Percentiles rank a stretch among this genome's conserved stretches.
Evolutionary conservation across 2,888 invertebrate genomes (phyloP).

Genomic region (Cantharis rufa): DNA sequence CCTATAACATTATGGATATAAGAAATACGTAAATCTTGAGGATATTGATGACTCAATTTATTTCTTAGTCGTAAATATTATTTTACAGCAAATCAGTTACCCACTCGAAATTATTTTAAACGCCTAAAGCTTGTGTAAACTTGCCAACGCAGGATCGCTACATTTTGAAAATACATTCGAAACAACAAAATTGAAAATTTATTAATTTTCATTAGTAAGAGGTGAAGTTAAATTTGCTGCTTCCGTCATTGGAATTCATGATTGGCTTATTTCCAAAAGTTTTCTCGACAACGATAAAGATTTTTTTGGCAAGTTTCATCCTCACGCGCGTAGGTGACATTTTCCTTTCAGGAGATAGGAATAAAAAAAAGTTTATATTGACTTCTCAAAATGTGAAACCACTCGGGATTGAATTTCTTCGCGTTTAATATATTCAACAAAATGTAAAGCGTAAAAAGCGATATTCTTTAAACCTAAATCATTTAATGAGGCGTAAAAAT

Average conservation of each 20-base stretch:
- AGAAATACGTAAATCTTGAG: background rate
- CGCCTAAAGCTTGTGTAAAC: slow-evolving; percentile 21
- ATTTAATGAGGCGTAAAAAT: slow-evolving; percentile 37
- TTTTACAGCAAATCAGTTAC: slow-evolving; percentile 38
- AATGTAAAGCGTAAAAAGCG: background rate
- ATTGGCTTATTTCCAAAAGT: background rate
- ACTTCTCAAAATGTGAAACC: background rate
- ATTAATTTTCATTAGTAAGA: background rate
- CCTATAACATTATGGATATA: background rate
- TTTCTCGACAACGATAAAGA: background rate
- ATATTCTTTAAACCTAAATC: slow-evolving; percentile 24
- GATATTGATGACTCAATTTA: slow-evolving; percentile 36
- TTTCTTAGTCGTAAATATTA: slow-evolving; percentile 34
- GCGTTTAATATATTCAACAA: background rate
- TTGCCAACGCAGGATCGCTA: background rate
- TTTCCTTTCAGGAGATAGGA: background rate
- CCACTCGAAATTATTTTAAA: slow-evolving; percentile 37
- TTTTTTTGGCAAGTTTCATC: background rate
- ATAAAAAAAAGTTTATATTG: background rate
- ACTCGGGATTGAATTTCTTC: background rate
- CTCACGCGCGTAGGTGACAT: background rate
- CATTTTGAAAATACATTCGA: background rate
- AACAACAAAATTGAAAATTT: background rate
- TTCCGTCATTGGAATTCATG: background rate
- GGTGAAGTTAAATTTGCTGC: background rate